These are phyloP conservation scores for Tenthredo livida DNA, from an alignment of 2,888 invertebrate genomes.

Conservation along the genomic window DNA sequence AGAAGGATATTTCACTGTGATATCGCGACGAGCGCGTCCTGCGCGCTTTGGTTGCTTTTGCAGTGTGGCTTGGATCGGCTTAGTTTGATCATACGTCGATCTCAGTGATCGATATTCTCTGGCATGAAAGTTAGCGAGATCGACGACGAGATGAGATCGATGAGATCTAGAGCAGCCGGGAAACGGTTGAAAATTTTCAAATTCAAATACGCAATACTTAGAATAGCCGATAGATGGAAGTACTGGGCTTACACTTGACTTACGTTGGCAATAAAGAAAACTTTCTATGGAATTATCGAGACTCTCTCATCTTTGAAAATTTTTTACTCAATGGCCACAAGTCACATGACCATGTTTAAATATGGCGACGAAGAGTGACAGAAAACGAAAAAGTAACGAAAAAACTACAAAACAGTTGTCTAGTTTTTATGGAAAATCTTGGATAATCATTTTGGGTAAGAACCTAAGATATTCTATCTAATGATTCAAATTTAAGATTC, in stretches of 20 bases:
- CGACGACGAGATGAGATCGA: background rate
- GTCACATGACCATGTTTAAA: constrained; percentile 52
- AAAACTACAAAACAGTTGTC: constrained; percentile 54
- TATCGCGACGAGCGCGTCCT: background rate
- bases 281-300: background rate
- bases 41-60: constrained; percentile 1
- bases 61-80: background rate
- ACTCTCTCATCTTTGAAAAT: background rate
- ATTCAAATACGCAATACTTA: constrained; percentile 1
- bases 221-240: background rate
- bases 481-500: background rate
- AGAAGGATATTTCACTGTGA: background rate
- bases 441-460: constrained; percentile 59
- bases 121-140: background rate
- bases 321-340: background rate
- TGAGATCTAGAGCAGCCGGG: background rate
- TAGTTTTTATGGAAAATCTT: constrained; percentile 56
- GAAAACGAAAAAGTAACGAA: constrained; percentile 54
- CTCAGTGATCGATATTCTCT: background rate
- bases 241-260: background rate
- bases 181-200: background rate
- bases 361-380: constrained; percentile 57
- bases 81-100: background rate
- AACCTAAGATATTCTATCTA: background rate
- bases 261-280: background rate